Percentiles rank a stretch among this genome's conserved stretches.
Evolutionary conservation across 2,797 vertebrate species (phyloP).

Genomic region (Sternotherus odoratus): DNA sequence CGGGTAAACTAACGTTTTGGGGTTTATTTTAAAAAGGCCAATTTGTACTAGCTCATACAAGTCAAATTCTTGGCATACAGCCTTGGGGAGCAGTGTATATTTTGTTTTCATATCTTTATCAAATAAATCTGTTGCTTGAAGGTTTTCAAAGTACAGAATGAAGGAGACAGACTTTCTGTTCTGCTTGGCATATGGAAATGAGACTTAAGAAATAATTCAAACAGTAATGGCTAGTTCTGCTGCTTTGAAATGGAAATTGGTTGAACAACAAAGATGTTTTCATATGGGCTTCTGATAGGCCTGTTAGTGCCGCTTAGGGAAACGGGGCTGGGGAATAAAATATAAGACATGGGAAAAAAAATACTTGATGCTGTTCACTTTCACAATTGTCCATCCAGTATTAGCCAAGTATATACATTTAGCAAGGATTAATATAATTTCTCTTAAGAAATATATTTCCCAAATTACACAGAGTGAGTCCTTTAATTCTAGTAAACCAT

Average conservation of each 20-base stretch:
- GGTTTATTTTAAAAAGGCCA: constrained; percentile 23
- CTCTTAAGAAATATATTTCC: background rate
- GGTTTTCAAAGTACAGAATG: constrained; percentile 17
- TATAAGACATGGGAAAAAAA: constrained; percentile 28
- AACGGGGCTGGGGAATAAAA: background rate
- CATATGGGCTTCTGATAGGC: background rate
- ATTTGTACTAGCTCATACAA: constrained; percentile 46
- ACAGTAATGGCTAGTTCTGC: constrained; percentile 16
- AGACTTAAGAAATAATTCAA: constrained; percentile 32
- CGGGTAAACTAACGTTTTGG: constrained; percentile 22
- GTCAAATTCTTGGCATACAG: constrained; percentile 13
- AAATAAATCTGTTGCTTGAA: background rate
- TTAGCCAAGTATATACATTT: background rate
- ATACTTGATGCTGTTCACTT: background rate
- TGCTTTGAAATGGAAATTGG: constrained; percentile 60
- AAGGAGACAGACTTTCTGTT: constrained; percentile 11
- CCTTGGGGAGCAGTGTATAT: background rate
- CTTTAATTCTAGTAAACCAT: background rate
- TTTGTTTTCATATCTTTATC: constrained; percentile 6
- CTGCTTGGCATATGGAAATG: constrained; percentile 38
- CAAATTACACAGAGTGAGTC: background rate
- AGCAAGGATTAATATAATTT: background rate
- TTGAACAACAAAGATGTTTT: constrained; percentile 57
- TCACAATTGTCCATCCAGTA: background rate
- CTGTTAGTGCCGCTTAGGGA: background rate